A percentile compares a stretch with the other conserved stretches of the same genome.
Evolutionary conservation across 2,113 vertebrate species (phyloP).

Genomic region (Lontra canadensis): DNA sequence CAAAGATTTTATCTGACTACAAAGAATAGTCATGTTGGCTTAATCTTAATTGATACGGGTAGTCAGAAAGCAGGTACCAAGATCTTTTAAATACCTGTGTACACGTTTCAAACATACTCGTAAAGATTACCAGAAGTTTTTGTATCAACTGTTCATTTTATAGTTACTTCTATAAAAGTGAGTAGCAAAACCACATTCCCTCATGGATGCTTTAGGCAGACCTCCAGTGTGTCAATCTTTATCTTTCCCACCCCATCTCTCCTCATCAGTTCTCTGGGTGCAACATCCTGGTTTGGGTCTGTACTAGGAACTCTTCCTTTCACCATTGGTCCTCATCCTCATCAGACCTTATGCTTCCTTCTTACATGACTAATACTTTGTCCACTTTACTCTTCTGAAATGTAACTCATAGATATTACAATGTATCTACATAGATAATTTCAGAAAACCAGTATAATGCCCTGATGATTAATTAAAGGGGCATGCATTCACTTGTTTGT

Average conservation of each 20-base stretch:
- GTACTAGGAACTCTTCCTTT: not conserved
- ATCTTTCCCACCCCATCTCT: not conserved
- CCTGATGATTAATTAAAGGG: not conserved
- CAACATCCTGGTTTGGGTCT: not conserved
- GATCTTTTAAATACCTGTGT: not conserved
- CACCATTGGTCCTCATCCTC: not conserved
- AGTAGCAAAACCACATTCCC: not conserved
- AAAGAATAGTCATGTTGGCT: not conserved
- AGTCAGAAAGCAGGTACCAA: constrained; percentile 11
- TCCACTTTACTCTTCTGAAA: not conserved
- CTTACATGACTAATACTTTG: not conserved
- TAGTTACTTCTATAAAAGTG: not conserved
- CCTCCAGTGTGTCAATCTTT: not conserved
- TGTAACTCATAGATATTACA: not conserved
- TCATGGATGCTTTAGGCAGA: not conserved
- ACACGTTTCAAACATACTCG: not conserved
- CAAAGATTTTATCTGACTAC: not conserved
- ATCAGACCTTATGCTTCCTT: not conserved
- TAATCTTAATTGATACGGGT: not conserved
- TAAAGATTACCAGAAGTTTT: not conserved
- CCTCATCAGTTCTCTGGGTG: not conserved
- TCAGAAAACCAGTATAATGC: not conserved
- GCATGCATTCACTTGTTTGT: not conserved
- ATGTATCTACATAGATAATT: not conserved
- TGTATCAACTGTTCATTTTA: not conserved